Percentiles rank a stretch among this genome's conserved stretches.
phyloP scores from a whole-genome alignment of 2,797 vertebrate species.

The Acridotheres tristis region DNA sequence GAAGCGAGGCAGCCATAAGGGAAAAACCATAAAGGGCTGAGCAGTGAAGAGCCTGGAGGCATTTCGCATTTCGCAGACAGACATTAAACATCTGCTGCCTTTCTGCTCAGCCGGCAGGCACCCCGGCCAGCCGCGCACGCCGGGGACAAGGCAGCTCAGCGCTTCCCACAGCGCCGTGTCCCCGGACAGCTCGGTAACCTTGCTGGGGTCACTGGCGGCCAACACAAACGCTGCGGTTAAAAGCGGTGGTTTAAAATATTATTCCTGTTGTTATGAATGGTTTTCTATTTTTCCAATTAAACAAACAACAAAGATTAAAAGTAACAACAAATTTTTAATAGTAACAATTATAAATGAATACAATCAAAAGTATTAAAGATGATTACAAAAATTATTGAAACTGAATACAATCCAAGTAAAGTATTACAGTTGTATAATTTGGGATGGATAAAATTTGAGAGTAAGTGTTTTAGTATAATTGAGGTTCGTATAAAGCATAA shows the following conservation, averaged over 20 bases:
- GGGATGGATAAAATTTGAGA: no score
- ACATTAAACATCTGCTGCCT: neutral
- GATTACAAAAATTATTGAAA: no score
- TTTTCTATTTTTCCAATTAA: no score
- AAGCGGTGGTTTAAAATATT: neutral
- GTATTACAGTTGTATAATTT: no score
- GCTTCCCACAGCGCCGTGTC: fast-evolving
- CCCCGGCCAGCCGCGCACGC: neutral
- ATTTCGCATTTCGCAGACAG: neutral
- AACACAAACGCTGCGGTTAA: neutral
- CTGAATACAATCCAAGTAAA: no score
- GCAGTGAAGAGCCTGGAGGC: neutral
- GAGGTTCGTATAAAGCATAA: no score
- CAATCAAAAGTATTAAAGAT: no score
- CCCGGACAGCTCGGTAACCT: fast-evolving
- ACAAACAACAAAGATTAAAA: no score
- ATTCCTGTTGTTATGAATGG: no score
- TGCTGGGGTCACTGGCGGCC: neutral
- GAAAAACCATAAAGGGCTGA: neutral
- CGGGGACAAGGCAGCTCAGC: neutral
- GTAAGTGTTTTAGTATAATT: no score
- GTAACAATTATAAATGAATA: no score
- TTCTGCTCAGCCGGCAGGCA: neutral
- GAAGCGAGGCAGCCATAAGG: neutral
- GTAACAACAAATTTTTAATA: no score